phyloP scores from a whole-genome alignment of 2,888 invertebrate genomes.

The Chrysomela aeneicollis region DNA sequence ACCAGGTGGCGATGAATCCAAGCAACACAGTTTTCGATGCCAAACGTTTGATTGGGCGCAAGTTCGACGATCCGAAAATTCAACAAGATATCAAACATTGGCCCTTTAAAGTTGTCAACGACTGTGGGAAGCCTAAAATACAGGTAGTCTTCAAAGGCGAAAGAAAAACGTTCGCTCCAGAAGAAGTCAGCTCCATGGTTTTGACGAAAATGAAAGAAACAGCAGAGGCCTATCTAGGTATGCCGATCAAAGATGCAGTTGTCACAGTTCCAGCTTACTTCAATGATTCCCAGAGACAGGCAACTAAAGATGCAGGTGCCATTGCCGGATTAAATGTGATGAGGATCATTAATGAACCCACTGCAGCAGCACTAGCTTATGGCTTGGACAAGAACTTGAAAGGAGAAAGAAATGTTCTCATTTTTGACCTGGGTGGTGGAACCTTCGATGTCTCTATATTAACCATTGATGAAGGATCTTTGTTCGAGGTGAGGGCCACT shows the following conservation, averaged over 20 bases:
- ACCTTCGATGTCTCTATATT: slow-evolving; percentile 86
- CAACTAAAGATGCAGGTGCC: slow-evolving; percentile 82
- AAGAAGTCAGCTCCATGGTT: slow-evolving; percentile 76
- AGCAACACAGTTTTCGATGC: slow-evolving; percentile 75
- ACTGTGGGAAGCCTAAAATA: slow-evolving; percentile 73
- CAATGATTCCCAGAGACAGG: slow-evolving; percentile 77
- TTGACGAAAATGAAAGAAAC: slow-evolving; percentile 37
- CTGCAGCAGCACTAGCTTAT: slow-evolving; percentile 46
- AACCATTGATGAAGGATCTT: slow-evolving; percentile 81
- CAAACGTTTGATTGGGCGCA: slow-evolving; percentile 82
- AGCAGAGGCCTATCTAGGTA: slow-evolving; percentile 61
- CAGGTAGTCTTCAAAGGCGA: slow-evolving; percentile 74
- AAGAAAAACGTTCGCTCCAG: slow-evolving; percentile 70
- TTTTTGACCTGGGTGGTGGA: slow-evolving; percentile 70
- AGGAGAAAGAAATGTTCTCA: slow-evolving; percentile 66
- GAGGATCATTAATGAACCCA: slow-evolving; percentile 83
- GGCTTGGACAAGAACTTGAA: slow-evolving; percentile 47
- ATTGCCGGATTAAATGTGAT: slow-evolving; percentile 75
- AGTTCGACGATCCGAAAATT: slow-evolving; percentile 77
- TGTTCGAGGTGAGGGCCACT: slow-evolving; percentile 84
- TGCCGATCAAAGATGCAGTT: slow-evolving; percentile 66
- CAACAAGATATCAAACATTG: slow-evolving; percentile 84
- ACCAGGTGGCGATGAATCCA: slow-evolving; percentile 77
- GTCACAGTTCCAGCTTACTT: slow-evolving; percentile 49
- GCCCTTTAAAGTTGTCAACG: slow-evolving; percentile 79